These are phyloP conservation scores for Trichomycterus rosablanca DNA, from an alignment of 2,113 vertebrate species.

Conservation along the genomic window DNA sequence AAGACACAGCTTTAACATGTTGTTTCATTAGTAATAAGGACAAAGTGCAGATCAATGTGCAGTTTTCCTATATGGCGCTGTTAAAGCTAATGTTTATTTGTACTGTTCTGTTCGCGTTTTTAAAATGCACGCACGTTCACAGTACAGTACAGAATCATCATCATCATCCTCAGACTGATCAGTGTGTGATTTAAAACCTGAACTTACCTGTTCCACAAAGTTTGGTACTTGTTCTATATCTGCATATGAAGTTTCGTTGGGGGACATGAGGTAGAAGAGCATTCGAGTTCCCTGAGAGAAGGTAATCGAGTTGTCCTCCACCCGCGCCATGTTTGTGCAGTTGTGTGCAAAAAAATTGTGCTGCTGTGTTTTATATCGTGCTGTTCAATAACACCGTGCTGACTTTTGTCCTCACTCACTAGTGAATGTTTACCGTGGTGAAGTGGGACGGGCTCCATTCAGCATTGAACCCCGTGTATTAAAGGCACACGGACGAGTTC, in stretches of 20 bases:
- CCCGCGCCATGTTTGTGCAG: neutral
- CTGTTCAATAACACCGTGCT: neutral
- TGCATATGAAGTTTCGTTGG: constrained; percentile 76
- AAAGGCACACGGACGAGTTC: neutral
- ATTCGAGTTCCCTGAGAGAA: constrained; percentile 64
- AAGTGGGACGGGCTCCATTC: neutral
- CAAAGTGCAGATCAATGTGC: too few species aligned
- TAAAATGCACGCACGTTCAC: too few species aligned
- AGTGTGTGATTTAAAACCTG: too few species aligned
- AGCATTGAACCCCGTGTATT: neutral
- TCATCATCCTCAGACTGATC: too few species aligned
- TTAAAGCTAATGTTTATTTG: too few species aligned
- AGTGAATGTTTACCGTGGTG: constrained; percentile 15
- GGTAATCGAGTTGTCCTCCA: neutral
- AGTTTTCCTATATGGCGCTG: too few species aligned
- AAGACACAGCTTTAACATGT: too few species aligned
- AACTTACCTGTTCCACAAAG: constrained; percentile 81
- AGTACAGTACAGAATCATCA: too few species aligned
- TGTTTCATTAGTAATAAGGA: too few species aligned
- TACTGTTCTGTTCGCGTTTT: too few species aligned
- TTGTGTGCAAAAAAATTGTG: neutral
- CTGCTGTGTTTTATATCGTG: neutral
- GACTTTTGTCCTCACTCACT: constrained; percentile 21
- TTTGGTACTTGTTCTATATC: constrained; percentile 75
- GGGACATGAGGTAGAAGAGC: constrained; percentile 75